Percentiles rank a stretch among this genome's conserved stretches.
Conservation (phyloP, 2,797 vertebrate species). For the Hephaestus fuliginosus region DNA sequence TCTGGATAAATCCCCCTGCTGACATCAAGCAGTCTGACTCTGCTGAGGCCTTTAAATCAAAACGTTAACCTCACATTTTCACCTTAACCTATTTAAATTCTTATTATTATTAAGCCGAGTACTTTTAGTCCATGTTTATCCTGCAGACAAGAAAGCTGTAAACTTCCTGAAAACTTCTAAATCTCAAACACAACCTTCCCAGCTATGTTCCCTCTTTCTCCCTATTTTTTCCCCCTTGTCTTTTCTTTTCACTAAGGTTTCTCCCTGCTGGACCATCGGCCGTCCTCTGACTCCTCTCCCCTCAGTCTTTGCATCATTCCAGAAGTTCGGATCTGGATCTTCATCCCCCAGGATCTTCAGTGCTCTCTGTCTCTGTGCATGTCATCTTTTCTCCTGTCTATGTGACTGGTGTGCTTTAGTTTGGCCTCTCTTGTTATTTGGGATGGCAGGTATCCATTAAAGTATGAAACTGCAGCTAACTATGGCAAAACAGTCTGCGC, state of each 20-base stretch:
- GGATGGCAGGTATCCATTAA: not conserved
- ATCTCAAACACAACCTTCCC: not conserved
- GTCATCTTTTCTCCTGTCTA: not conserved
- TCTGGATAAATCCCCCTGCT: not conserved
- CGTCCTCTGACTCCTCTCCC: not conserved
- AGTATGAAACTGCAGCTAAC: constrained; percentile 1
- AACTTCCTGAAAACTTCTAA: not conserved
- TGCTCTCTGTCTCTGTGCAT: too few relatives aligned
- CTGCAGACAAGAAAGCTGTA: not conserved
- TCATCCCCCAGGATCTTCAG: too few relatives aligned
- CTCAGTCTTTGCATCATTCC: not conserved
- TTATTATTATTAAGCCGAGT: too few relatives aligned
- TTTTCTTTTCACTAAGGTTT: not conserved
- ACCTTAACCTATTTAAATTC: too few relatives aligned
- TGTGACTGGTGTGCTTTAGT: not conserved
- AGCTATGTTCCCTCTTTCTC: not conserved
- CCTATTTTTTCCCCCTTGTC: not conserved
- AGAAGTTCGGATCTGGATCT: not conserved
- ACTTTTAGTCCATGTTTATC: not conserved
- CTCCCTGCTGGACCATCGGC: not conserved
- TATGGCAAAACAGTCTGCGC: not conserved
- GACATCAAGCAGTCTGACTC: not conserved
- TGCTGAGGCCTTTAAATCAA: not conserved
- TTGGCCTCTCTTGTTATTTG: not conserved
- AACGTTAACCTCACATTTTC: not conserved